Evolutionary conservation across 2,113 vertebrate species (phyloP).

Genomic region (Nanger granti): DNA sequence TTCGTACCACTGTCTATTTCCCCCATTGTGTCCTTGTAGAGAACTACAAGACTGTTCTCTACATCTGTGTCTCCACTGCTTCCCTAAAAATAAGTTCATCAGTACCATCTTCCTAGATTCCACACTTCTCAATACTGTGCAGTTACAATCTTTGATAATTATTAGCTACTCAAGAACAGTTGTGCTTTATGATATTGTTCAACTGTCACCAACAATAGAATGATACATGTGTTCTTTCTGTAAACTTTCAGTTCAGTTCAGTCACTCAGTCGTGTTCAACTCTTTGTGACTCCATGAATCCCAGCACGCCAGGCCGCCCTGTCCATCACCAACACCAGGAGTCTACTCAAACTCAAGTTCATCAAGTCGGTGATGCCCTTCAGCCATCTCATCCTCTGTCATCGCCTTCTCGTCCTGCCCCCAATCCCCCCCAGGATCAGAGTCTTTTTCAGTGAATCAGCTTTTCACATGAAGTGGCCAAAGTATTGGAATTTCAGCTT

Average conservation of each 20-base stretch:
- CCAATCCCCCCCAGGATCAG: too few relatives aligned
- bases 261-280: accelerated
- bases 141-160: neutral
- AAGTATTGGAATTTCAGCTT: too few relatives aligned
- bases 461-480: too few relatives aligned
- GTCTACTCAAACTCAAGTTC: too few relatives aligned
- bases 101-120: neutral
- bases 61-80: neutral
- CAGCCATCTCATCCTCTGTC: too few relatives aligned
- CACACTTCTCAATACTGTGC: neutral
- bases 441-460: too few relatives aligned
- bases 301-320: too few relatives aligned
- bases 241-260: neutral
- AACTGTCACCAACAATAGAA: neutral
- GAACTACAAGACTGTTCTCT: neutral
- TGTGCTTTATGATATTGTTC: neutral
- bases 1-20: neutral
- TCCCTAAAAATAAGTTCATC: neutral
- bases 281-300: too few relatives aligned
- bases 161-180: neutral
- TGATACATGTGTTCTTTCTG: neutral
- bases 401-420: too few relatives aligned
- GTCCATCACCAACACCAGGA: too few relatives aligned
- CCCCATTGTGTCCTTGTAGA: neutral
- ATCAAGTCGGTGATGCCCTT: too few relatives aligned